phyloP scores from a whole-genome alignment of 1,140 invertebrate genomes.

The Papilio machaon region DNA sequence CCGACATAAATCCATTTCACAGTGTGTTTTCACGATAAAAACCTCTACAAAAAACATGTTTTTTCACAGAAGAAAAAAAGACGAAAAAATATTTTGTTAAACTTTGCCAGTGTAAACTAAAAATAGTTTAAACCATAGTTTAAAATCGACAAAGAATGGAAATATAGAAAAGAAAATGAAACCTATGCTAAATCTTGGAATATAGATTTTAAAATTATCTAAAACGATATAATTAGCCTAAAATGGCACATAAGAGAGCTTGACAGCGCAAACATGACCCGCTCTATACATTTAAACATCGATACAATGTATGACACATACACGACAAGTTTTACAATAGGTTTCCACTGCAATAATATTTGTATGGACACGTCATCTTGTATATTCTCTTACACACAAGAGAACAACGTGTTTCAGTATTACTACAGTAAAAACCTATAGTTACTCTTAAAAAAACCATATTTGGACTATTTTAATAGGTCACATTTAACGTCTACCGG shows the following conservation, averaged over 20 bases:
- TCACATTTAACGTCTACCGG: no score
- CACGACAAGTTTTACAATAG: background rate
- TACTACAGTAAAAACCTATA: no score
- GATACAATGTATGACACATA: slow-evolving; percentile 20
- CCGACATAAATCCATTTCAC: slow-evolving; percentile 30
- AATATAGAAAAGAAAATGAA: slow-evolving; percentile 34
- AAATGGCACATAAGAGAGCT: slow-evolving; percentile 71
- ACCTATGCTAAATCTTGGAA: slow-evolving; percentile 56
- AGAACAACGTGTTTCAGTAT: no score
- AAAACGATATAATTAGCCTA: slow-evolving; percentile 67
- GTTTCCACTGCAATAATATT: background rate
- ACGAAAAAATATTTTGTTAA: background rate
- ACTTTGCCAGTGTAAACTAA: slow-evolving; percentile 28
- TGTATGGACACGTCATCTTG: no score
- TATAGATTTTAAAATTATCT: slow-evolving; percentile 71
- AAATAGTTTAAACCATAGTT: slow-evolving; percentile 3
- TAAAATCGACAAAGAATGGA: slow-evolving; percentile 5
- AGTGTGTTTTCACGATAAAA: background rate
- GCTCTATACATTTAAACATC: slow-evolving; percentile 43
- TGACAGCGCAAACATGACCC: slow-evolving; percentile 58
- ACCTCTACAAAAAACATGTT: background rate
- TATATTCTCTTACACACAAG: no score
- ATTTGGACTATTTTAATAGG: no score
- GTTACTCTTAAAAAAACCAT: no score
- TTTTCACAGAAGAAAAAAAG: background rate